phyloP scores from a whole-genome alignment of 2,888 invertebrate genomes.

The Hypsopygia costalis region DNA sequence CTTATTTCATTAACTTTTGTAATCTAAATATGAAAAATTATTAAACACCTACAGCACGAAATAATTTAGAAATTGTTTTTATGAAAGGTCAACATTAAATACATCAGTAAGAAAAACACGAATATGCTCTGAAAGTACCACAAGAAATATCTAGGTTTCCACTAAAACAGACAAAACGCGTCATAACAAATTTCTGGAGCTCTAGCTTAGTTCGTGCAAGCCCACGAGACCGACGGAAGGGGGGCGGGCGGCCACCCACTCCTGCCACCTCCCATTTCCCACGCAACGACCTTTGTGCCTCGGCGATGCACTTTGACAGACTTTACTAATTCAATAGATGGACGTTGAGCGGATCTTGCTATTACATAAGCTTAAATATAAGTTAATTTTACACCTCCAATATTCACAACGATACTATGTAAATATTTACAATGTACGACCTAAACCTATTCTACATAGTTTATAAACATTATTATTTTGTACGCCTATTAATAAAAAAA shows the following conservation, averaged over 20 bases:
- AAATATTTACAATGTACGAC: too few relatives aligned
- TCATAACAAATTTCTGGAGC: slow-evolving; percentile 78
- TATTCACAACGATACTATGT: too few relatives aligned
- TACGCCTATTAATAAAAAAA: too few relatives aligned
- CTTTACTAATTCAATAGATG: slow-evolving; percentile 79
- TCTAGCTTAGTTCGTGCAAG: slow-evolving; percentile 63
- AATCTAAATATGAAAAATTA: too few relatives aligned
- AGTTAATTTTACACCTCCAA: neutral
- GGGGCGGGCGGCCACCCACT: slow-evolving; percentile 26
- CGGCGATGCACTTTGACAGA: slow-evolving; percentile 78
- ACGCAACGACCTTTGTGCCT: slow-evolving; percentile 80
- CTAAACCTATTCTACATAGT: too few relatives aligned
- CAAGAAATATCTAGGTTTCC: slow-evolving; percentile 28
- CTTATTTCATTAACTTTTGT: too few relatives aligned
- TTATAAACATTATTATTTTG: too few relatives aligned
- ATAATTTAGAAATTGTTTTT: neutral
- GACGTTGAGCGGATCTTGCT: slow-evolving; percentile 58
- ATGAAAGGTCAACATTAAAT: neutral
- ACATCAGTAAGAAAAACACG: slow-evolving; percentile 4
- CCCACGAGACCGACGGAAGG: slow-evolving; percentile 47
- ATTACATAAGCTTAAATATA: slow-evolving; percentile 42
- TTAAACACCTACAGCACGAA: too few relatives aligned
- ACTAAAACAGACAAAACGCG: slow-evolving; percentile 64
- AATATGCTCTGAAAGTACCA: slow-evolving; percentile 10
- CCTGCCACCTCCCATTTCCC: slow-evolving; percentile 56